phyloP scores from a whole-genome alignment of 2,797 vertebrate genomes.

The Atherinosoma microstoma region DNA sequence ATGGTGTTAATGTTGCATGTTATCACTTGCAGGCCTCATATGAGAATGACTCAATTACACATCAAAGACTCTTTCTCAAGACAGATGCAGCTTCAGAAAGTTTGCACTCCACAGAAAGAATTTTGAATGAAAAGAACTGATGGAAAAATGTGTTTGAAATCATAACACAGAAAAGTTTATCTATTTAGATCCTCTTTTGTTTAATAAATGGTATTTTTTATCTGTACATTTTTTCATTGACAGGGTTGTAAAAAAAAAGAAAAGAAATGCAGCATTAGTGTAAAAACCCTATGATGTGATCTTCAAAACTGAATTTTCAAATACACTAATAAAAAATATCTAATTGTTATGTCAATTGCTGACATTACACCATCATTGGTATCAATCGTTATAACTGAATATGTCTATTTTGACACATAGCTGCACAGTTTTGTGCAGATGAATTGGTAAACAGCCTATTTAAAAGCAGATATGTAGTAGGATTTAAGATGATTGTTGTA shows the following conservation, averaged over 20 bases:
- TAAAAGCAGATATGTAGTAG: too few species aligned
- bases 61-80: conserved; percentile 4
- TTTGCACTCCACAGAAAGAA: conserved; percentile 18
- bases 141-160: not conserved
- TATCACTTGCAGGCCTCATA: conserved; percentile 36
- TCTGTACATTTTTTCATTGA: not conserved
- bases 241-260: not conserved
- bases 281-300: not conserved
- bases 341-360: too few species aligned
- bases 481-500: not conserved
- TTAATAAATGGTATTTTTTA: not conserved
- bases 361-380: too few species aligned
- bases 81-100: conserved; percentile 5
- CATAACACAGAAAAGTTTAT: not conserved
- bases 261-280: not conserved
- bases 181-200: not conserved
- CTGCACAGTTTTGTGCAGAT: too few species aligned
- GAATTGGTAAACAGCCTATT: too few species aligned
- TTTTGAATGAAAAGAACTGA: not conserved
- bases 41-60: not conserved
- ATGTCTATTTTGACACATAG: too few species aligned
- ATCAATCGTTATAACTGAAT: too few species aligned
- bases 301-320: not conserved
- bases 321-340: not conserved
- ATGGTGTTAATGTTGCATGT: not conserved